Conservation (phyloP, 2,797 vertebrate genomes). For the Poecilia gillii region DNA sequence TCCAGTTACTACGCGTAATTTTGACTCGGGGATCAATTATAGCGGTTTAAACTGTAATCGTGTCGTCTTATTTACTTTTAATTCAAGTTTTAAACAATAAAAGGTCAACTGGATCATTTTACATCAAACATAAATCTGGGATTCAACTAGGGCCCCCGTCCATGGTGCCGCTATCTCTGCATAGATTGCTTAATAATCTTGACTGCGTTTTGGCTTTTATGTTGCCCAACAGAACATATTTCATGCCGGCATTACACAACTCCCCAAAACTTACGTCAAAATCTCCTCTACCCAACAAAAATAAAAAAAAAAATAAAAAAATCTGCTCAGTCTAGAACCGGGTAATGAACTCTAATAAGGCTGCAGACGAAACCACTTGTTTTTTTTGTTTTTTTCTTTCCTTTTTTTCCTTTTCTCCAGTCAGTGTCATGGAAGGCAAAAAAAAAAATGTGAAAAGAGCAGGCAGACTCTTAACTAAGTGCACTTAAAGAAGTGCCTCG, state of each 20-base stretch:
- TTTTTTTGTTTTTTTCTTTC: neutral
- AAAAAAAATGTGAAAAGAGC: conserved; percentile 10
- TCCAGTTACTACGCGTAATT: neutral
- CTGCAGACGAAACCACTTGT: conserved; percentile 29
- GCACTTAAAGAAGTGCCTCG: conserved; percentile 70
- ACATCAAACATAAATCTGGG: neutral
- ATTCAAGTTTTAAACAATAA: neutral
- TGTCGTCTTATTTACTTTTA: neutral
- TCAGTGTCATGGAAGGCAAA: conserved; percentile 30
- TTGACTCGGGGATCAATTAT: neutral
- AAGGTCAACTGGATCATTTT: neutral
- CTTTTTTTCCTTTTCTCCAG: neutral
- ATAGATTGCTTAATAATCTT: neutral
- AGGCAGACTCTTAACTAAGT: conserved; percentile 54
- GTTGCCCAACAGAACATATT: conserved; percentile 14
- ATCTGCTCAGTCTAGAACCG: conserved; percentile 47
- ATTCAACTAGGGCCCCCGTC: neutral
- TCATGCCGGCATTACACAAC: conserved; percentile 39
- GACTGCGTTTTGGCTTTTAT: conserved; percentile 49
- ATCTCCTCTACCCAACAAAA: conserved; percentile 45
- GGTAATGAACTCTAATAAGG: conserved; percentile 67
- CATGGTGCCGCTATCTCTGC: neutral
- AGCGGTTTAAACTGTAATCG: neutral
- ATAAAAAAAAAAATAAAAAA: conserved; percentile 7
- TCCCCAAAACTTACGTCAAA: conserved; percentile 58